These are phyloP conservation scores for Tricholaema leucomelas DNA, from an alignment of 2,113 vertebrate genomes.

Conservation along the genomic window DNA sequence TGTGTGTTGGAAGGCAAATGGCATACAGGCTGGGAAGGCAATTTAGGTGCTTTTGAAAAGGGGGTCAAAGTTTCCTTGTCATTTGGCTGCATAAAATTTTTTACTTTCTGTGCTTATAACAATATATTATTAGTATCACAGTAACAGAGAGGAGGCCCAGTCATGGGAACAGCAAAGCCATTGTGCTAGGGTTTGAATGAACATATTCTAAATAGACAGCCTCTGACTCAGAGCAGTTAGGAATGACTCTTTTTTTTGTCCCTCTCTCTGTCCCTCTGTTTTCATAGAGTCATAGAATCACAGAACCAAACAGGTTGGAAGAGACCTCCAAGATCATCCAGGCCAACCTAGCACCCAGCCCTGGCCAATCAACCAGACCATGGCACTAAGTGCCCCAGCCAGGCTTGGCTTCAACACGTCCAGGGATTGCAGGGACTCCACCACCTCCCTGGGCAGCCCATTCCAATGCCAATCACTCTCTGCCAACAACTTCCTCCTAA, in stretches of 20 bases:
- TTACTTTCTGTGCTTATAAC: conserved; percentile 10
- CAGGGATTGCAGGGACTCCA: no score
- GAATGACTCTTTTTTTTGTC: not conserved
- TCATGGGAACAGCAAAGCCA: conserved; percentile 2
- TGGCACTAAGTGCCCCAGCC: no score
- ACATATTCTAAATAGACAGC: conserved; percentile 40
- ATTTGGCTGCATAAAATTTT: conserved; percentile 20
- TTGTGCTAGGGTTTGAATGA: conserved; percentile 41
- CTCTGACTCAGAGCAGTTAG: conserved; percentile 29
- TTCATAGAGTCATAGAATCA: no score
- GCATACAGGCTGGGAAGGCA: not conserved
- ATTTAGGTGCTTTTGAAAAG: conserved; percentile 26
- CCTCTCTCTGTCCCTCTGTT: not conserved
- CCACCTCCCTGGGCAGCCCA: no score
- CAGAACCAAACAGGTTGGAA: no score
- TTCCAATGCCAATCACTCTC: no score
- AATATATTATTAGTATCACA: conserved; percentile 52
- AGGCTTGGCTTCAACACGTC: no score
- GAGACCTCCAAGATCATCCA: no score
- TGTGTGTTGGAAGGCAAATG: not conserved
- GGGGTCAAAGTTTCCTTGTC: conserved; percentile 21
- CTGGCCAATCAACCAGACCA: no score
- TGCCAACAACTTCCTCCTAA: no score
- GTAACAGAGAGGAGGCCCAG: conserved; percentile 1
- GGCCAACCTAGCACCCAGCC: no score